Conservation (phyloP, 2,113 vertebrate genomes). For the Numida meleagris region DNA sequence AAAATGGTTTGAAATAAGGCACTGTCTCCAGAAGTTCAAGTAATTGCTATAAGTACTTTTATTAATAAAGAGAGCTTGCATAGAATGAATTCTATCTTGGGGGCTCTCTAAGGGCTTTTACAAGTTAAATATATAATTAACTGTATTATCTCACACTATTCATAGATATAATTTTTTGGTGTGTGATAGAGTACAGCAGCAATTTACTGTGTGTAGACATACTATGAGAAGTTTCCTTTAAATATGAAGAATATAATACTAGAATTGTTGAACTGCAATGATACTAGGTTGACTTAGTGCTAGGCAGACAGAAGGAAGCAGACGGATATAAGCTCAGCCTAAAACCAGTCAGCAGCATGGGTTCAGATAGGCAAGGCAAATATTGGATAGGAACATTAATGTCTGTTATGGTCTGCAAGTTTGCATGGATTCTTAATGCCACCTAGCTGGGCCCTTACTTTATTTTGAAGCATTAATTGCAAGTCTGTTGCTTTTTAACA, state of each 20-base stretch:
- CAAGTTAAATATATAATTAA: slow-evolving; percentile 69
- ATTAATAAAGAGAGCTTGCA: slow-evolving; percentile 61
- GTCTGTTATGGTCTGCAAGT: not conserved
- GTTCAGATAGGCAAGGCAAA: not conserved
- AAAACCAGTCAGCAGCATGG: not conserved
- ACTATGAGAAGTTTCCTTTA: not conserved
- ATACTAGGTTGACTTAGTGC: not conserved
- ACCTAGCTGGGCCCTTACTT: not conserved
- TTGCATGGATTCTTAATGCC: not conserved
- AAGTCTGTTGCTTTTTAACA: not conserved
- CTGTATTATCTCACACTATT: slow-evolving; percentile 33
- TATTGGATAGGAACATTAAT: not conserved
- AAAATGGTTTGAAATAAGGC: slow-evolving; percentile 61
- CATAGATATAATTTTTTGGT: not conserved
- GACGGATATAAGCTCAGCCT: not conserved
- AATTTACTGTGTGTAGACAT: not conserved
- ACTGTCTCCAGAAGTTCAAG: slow-evolving; percentile 56
- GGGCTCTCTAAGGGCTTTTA: slow-evolving; percentile 57
- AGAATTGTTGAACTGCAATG: not conserved
- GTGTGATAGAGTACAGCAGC: not conserved
- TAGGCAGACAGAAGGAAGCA: not conserved
- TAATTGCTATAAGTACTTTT: slow-evolving; percentile 60
- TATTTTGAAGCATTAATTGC: not conserved
- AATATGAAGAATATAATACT: not conserved
- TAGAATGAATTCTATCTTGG: slow-evolving; percentile 47